phyloP scores from a whole-genome alignment of 1,140 invertebrate species.

The Drosophila pachea region DNA sequence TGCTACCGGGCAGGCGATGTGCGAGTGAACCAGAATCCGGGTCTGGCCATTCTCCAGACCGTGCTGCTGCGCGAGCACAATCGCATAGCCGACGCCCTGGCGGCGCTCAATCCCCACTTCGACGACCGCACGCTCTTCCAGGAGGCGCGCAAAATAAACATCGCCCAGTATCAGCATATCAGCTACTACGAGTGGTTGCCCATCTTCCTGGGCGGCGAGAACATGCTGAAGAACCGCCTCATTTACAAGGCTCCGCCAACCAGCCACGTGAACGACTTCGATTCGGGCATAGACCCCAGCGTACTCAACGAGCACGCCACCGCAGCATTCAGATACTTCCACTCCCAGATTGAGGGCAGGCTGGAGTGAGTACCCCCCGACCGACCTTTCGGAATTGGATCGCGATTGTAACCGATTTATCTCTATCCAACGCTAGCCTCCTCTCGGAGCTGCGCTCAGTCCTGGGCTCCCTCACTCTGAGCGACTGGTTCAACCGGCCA shows the following conservation, averaged over 20 bases:
- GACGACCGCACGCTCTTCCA: conserved; percentile 92
- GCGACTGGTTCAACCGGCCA: conserved; percentile 88
- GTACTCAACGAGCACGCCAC: conserved; percentile 92
- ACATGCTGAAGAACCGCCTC: conserved; percentile 85
- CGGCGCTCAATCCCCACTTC: conserved; percentile 91
- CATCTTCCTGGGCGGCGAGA: conserved; percentile 85
- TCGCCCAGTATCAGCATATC: conserved; percentile 90
- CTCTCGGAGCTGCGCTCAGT: conserved; percentile 83
- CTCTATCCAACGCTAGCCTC: conserved; percentile 80
- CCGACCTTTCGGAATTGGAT: no score
- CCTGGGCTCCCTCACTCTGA: conserved; percentile 83
- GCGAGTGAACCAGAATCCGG: conserved; percentile 92
- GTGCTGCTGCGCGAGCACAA: conserved; percentile 94
- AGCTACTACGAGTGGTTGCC: conserved; percentile 93
- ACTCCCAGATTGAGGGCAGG: conserved; percentile 88
- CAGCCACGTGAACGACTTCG: conserved; percentile 90
- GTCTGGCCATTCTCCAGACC: conserved; percentile 89
- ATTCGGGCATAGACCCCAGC: conserved; percentile 87
- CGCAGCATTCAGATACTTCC: conserved; percentile 93
- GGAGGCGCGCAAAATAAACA: conserved; percentile 89
- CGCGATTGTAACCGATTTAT: no score
- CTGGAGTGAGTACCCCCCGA: conserved; percentile 82
- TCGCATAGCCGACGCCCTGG: conserved; percentile 86
- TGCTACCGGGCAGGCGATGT: conserved; percentile 89
- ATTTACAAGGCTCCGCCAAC: conserved; percentile 83